Conservation (phyloP, 2,888 invertebrate genomes). For the Gari tellinella region DNA sequence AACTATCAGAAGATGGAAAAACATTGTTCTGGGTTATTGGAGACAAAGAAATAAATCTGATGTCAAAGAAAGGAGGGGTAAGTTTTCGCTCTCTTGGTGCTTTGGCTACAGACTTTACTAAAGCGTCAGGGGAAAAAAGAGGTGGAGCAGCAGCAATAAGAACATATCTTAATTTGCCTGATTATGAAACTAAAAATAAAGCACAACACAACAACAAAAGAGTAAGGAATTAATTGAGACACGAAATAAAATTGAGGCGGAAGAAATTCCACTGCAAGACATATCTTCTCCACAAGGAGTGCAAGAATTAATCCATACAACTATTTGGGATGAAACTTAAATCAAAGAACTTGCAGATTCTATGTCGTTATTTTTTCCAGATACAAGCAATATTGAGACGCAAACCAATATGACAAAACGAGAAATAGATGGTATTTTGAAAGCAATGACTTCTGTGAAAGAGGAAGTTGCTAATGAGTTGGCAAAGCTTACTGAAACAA, state of each 20-base stretch:
- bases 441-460: constrained; percentile 44
- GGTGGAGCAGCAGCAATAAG: too few relatives aligned
- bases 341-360: constrained; percentile 29
- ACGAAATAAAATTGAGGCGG: constrained; percentile 11
- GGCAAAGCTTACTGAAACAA: constrained; percentile 32
- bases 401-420: constrained; percentile 33
- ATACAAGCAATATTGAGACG: constrained; percentile 12
- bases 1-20: too few relatives aligned
- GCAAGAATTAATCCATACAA: constrained; percentile 26
- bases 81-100: constrained; percentile 3
- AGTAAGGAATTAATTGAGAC: not conserved
- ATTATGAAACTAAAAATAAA: too few relatives aligned
- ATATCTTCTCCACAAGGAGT: constrained; percentile 36
- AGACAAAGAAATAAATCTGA: not conserved
- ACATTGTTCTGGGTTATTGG: not conserved
- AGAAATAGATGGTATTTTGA: constrained; percentile 38
- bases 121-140: not conserved
- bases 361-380: constrained; percentile 14
- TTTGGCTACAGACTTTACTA: constrained; percentile 4
- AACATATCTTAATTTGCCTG: too few relatives aligned
- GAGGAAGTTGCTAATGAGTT: constrained; percentile 38
- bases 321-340: constrained; percentile 27
- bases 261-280: constrained; percentile 32
- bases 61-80: constrained; percentile 1
- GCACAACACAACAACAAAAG: too few relatives aligned